These are phyloP conservation scores for Ochropleura plecta DNA, from an alignment of 2,888 invertebrate genomes.

Conservation along the genomic window DNA sequence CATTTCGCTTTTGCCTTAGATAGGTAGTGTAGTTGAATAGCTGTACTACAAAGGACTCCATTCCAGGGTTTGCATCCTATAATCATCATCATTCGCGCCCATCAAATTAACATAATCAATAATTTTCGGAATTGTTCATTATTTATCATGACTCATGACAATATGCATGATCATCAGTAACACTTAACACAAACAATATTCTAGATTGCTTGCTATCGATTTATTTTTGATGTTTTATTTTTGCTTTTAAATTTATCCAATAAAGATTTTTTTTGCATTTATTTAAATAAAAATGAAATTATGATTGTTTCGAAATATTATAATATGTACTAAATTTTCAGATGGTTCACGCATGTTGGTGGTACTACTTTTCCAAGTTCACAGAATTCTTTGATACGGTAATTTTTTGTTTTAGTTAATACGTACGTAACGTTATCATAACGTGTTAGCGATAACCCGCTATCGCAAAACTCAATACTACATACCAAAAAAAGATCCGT, in stretches of 20 bases:
- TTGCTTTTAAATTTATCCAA: not conserved
- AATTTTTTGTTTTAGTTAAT: slow-evolving; percentile 81
- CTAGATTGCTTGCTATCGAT: slow-evolving; percentile 33
- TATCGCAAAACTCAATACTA: slow-evolving; percentile 38
- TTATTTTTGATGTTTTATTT: slow-evolving; percentile 13
- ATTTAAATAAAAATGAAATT: slow-evolving; percentile 12
- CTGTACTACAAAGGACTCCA: slow-evolving; percentile 5
- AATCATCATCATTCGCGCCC: slow-evolving; percentile 25
- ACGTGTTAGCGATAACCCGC: slow-evolving; percentile 22
- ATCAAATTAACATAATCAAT: slow-evolving; percentile 50
- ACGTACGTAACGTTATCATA: slow-evolving; percentile 18
- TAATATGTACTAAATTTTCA: slow-evolving; percentile 84
- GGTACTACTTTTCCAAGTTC: slow-evolving; percentile 99
- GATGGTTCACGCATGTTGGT: slow-evolving; percentile 98
- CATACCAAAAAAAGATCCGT: slow-evolving; percentile 23
- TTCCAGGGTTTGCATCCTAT: slow-evolving; percentile 15
- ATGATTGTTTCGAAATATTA: slow-evolving; percentile 17
- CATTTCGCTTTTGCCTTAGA: slow-evolving; percentile 33
- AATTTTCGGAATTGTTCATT: slow-evolving; percentile 39
- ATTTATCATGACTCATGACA: slow-evolving; percentile 45
- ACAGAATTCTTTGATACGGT: slow-evolving; percentile 99
- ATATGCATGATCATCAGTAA: slow-evolving; percentile 47
- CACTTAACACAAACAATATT: slow-evolving; percentile 35
- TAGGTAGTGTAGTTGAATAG: slow-evolving; percentile 29
- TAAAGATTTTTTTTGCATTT: not conserved